These are phyloP conservation scores for Nibea albiflora DNA, from an alignment of 2,113 vertebrate genomes.

Conservation along the genomic window DNA sequence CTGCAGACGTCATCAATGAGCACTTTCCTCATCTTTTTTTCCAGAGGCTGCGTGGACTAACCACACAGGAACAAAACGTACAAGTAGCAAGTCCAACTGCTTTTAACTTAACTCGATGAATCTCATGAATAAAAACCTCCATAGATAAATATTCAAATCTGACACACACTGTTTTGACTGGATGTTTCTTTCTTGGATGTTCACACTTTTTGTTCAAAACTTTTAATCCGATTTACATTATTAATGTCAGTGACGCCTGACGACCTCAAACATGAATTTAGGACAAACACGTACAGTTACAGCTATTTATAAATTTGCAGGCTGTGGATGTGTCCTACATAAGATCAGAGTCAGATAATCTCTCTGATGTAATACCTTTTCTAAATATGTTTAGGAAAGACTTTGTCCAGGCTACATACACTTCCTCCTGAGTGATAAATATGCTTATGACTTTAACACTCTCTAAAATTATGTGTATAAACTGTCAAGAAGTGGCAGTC, in stretches of 20 bases:
- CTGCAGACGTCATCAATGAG: not conserved
- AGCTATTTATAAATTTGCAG: conserved; percentile 44
- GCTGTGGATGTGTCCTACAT: conserved; percentile 35
- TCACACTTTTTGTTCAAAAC: not conserved
- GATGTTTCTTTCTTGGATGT: not conserved
- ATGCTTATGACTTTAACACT: conserved; percentile 62
- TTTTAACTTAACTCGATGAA: not conserved
- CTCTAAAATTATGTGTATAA: conserved; percentile 55
- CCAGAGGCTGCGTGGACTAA: not conserved
- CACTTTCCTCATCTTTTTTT: not conserved
- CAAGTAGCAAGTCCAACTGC: not conserved
- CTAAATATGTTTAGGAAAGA: conserved; percentile 59
- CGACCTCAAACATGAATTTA: conserved; percentile 32
- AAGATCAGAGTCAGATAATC: conserved; percentile 10
- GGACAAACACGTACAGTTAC: conserved; percentile 24
- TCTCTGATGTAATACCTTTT: conserved; percentile 39
- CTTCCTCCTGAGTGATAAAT: conserved; percentile 70
- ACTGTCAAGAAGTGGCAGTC: conserved; percentile 37
- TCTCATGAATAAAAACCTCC: not conserved
- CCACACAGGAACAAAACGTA: not conserved
- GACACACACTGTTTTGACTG: not conserved
- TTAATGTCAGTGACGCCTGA: not conserved
- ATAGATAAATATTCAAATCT: not conserved
- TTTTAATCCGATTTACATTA: not conserved
- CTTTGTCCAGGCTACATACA: conserved; percentile 59